Conservation (phyloP, 2,888 invertebrate genomes). For the Phalangium opilio region DNA sequence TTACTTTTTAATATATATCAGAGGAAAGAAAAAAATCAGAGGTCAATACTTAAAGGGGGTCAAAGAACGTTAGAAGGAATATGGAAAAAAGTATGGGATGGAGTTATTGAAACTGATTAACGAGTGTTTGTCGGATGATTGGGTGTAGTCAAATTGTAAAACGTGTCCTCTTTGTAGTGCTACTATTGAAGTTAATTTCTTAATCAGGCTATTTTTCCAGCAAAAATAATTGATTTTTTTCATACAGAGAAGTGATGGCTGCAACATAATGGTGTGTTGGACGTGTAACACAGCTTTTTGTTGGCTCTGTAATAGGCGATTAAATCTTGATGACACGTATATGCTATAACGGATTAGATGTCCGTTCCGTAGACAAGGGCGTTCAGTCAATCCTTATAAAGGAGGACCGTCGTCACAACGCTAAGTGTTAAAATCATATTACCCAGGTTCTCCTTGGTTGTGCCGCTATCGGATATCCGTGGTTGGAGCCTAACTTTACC, state of each 20-base stretch:
- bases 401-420: too few species aligned
- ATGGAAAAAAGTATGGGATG: constrained; percentile 42
- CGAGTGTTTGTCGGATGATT: constrained; percentile 39
- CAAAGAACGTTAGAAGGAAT: constrained; percentile 29
- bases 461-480: too few species aligned
- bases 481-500: too few species aligned
- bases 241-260: constrained; percentile 38
- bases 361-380: too few species aligned
- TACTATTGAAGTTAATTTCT: constrained; percentile 38
- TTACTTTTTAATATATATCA: constrained; percentile 20
- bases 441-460: too few species aligned
- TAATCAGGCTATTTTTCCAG: background rate
- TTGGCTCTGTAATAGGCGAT: constrained; percentile 40
- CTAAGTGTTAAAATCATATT: too few species aligned
- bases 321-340: constrained; percentile 40
- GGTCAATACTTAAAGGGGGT: constrained; percentile 37
- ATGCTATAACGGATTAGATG: too few species aligned
- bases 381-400: too few species aligned
- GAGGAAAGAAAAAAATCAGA: constrained; percentile 35
- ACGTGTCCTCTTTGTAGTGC: constrained; percentile 43
- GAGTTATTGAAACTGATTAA: constrained; percentile 38
- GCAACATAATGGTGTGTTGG: constrained; percentile 51
- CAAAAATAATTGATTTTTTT: background rate
- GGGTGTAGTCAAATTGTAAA: constrained; percentile 42
- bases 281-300: constrained; percentile 46